Base-by-base conservation (phyloP, 1,140 invertebrate species). In the Brachionus paranguensis region DNA sequence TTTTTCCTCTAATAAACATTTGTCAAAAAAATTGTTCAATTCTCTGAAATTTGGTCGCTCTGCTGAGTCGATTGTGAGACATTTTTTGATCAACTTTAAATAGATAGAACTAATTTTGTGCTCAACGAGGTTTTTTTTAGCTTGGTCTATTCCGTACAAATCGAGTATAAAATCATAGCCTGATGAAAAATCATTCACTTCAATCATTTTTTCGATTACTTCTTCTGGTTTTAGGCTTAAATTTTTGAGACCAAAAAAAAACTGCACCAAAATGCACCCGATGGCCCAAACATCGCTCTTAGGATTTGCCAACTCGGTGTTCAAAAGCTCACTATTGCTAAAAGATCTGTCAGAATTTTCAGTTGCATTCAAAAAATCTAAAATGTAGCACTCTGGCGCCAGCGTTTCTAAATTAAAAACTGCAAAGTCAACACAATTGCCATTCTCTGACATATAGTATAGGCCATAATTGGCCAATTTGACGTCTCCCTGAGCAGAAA, bases 381-480 rank as follows among this genome's bases (percentile, higher is more conserved):
- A 94, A 87, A 87, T 12, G 95, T 91, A 64, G 94, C 93, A 45
- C 90, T 97, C 96, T 2, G 96, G 96, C 68, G 95, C 92, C 85
- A 94, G 92, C 88, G 45, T 27, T 45, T 43, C n/a, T 2, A 47
- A 81, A 90, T 91, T 95, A 93, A 95, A 94, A 86, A 97, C 93
- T 74, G 96, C 96, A 92, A 98, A 98, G 12, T 93, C 92, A 7
- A 98, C 95, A 88, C 94, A 92, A 86, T 92, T 92, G 65, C 94
- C 95, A 87, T 90, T 90, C 86, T 93, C 93, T 24, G 95, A 97
- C 93, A 97, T 96, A 87, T 95, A 93, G 90, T 94, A 95, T 76
- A 97, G 89, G 10, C 96, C 96, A 91, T 95, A 97, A 89, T 96
- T 96, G 86, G 94, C 95, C 37, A 98, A 87, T 88, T 97, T 95